Conservation (phyloP, 2,113 vertebrate species). For the Lontra canadensis region DNA sequence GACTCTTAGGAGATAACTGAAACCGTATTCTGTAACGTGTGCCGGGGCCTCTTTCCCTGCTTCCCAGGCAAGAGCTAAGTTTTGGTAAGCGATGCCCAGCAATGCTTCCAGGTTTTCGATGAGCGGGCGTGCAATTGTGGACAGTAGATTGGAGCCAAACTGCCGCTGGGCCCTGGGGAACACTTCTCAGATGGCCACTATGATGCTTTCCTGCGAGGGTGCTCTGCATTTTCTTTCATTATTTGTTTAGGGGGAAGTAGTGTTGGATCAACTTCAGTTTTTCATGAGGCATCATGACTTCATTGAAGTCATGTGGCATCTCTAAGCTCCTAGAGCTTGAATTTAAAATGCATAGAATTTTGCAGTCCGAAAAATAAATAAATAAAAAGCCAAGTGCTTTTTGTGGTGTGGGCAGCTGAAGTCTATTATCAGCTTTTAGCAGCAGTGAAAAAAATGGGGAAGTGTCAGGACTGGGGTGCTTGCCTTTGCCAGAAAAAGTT, state of each 20-base stretch:
- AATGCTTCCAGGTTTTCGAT: neutral
- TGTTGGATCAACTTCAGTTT: slow-evolving; percentile 24
- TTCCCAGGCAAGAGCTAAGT: neutral
- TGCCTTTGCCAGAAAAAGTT: slow-evolving; percentile 60
- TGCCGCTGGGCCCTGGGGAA: neutral
- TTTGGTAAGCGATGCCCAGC: neutral
- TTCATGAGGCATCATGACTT: neutral
- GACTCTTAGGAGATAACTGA: neutral
- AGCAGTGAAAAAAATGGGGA: slow-evolving; percentile 55
- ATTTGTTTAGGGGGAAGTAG: neutral
- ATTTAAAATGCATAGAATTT: neutral
- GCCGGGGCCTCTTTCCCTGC: neutral
- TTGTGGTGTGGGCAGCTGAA: neutral
- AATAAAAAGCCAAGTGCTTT: neutral
- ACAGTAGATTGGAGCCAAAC: neutral
- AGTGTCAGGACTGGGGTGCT: slow-evolving; percentile 41
- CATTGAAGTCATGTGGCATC: neutral
- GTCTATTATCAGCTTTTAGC: slow-evolving; percentile 55
- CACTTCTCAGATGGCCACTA: neutral
- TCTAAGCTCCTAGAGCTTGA: slow-evolving; percentile 8
- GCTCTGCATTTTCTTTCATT: slow-evolving; percentile 10
- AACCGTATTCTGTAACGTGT: neutral
- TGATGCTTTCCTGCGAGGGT: neutral
- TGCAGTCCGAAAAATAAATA: neutral
- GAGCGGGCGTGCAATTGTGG: neutral